Conservation (phyloP, 2,888 invertebrate genomes). For the Hypomecis atomaria region DNA sequence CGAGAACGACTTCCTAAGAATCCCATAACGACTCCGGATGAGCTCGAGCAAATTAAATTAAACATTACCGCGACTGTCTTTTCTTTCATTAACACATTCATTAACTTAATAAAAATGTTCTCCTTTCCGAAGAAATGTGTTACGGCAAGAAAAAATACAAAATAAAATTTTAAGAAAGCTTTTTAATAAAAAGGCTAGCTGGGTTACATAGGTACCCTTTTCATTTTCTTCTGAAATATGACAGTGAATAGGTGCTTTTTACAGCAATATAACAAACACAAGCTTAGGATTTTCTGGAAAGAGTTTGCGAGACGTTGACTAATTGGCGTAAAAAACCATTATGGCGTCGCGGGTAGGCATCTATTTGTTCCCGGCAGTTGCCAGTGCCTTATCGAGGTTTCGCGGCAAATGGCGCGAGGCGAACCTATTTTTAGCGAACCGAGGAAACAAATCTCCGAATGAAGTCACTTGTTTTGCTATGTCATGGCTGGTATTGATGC, state of each 20-base stretch:
- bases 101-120: constrained; percentile 26
- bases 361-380: constrained; percentile 31
- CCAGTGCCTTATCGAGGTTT: constrained; percentile 32
- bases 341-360: constrained; percentile 32
- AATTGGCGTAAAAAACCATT: constrained; percentile 49
- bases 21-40: constrained; percentile 37
- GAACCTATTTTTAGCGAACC: constrained; percentile 41
- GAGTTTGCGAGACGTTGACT: constrained; percentile 33
- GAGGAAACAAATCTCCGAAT: constrained; percentile 33
- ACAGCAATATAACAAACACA: constrained; percentile 22
- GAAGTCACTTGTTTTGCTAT: constrained; percentile 30
- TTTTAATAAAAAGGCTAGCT: neutral
- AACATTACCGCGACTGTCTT: constrained; percentile 27
- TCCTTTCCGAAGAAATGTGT: neutral
- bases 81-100: constrained; percentile 34
- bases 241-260: neutral
- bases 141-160: neutral
- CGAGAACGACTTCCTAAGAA: constrained; percentile 33
- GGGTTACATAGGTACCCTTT: neutral
- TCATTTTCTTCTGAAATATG: neutral
- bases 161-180: neutral
- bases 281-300: constrained; percentile 17
- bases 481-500: constrained; percentile 14
- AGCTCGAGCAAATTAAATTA: constrained; percentile 39
- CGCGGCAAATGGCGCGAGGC: constrained; percentile 44